Evolutionary conservation across 2,797 vertebrate species (phyloP).

Genomic region (Silurus lanzhouensis): DNA sequence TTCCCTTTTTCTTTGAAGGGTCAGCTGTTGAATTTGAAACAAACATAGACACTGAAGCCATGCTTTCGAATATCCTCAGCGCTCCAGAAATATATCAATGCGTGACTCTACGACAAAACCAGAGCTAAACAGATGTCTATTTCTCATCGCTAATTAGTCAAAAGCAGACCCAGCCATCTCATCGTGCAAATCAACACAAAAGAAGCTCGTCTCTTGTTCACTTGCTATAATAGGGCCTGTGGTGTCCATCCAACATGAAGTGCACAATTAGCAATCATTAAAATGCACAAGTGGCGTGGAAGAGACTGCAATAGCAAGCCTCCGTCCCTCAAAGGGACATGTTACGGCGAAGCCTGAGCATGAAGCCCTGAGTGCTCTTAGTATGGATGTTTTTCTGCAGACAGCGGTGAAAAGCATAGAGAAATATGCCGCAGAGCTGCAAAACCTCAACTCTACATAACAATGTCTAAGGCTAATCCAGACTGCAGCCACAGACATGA

Average conservation of each 20-base stretch:
- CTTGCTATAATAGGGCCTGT: conserved; percentile 47
- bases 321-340: conserved; percentile 43
- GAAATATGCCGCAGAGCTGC: conserved; percentile 48
- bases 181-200: conserved; percentile 25
- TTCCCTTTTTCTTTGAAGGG: background rate
- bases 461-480: conserved; percentile 74
- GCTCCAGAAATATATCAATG: conserved; percentile 10
- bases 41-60: background rate
- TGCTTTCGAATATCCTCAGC: background rate
- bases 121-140: conserved; percentile 13
- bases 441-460: conserved; percentile 77
- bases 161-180: conserved; percentile 9
- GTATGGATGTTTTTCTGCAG: conserved; percentile 52
- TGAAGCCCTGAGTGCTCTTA: conserved; percentile 34
- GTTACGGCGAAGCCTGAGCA: conserved; percentile 49
- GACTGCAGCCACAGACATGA: conserved; percentile 66
- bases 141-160: conserved; percentile 31
- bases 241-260: conserved; percentile 48
- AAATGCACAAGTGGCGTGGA: conserved; percentile 57
- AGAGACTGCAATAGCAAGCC: conserved; percentile 59
- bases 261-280: conserved; percentile 61
- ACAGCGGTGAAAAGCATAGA: conserved; percentile 44
- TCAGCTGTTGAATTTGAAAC: conserved; percentile 12
- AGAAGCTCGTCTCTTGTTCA: conserved; percentile 32
- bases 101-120: conserved; percentile 30